Evolutionary conservation across 2,888 invertebrate genomes (phyloP), one percentile per base, ranked within the genome.

Genomic region (Alcis repandata): DNA sequence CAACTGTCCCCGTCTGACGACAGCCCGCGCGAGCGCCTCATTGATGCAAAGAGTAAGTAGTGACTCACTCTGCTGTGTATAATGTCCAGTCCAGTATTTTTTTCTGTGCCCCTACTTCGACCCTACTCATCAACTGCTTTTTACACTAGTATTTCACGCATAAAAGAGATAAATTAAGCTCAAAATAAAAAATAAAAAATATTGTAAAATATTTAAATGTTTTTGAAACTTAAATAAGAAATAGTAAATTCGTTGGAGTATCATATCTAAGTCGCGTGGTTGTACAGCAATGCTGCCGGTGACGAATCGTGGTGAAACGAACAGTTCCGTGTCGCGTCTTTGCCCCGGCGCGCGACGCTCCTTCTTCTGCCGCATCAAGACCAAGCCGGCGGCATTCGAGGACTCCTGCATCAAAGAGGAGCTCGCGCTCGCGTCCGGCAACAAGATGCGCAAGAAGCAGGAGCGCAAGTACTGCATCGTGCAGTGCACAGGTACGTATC

Each of bases 301-400:
- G 49, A 98, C 97, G 89, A 95, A 97, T n/a, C n/a, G n/a, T n/a
- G 1, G 98, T 98, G 98, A 98, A 80, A 92, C 97, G 63, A 96
- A 97, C 7, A 95, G 96, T 71, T 96, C 96, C 36, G 95, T 95
- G 8, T 96, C 97, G 0, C 94, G 96, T 27, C 91, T 98, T 10
- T 97, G 98, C 84, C 97, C 98, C 0, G 99, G 99, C 6, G 97
- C 98, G 0, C 93, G 98, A 2, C 94, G 99, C 40, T 98, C 98
- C 0, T 99, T 99, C 88, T 98, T 98, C 88, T 99, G 98, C 84
- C 95, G 98, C 67, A 98, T 98, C 96, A 98, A 98, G 87, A 95
- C 96, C 78, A 97, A 97, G 54, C 85, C 57, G 52, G 2, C 85
- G 94, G 9, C 78, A 89, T 48, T 32, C 13, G 40, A 9, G 65